phyloP scores from a whole-genome alignment of 2,888 invertebrate species.

The Apocheima hispidaria region DNA sequence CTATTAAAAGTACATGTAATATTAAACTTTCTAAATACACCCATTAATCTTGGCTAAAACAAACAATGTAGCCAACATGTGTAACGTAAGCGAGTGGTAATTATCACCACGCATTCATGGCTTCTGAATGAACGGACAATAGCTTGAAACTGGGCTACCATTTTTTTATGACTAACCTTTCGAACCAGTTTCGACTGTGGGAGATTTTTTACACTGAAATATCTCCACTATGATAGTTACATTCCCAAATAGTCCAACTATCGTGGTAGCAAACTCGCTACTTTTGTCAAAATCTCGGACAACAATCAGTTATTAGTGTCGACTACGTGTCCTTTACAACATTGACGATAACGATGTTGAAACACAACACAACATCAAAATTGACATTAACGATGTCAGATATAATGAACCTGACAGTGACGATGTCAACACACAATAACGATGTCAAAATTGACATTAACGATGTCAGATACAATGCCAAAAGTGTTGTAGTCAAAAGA shows the following conservation, averaged over 20 bases:
- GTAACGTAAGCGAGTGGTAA: slow-evolving; percentile 37
- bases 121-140: slow-evolving; percentile 52
- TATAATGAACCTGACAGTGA: neutral
- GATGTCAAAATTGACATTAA: neutral
- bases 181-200: slow-evolving; percentile 13
- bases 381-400: neutral
- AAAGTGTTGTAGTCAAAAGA: neutral
- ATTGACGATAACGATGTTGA: neutral
- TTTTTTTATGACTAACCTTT: slow-evolving; percentile 8
- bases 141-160: slow-evolving; percentile 30
- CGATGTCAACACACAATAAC: neutral
- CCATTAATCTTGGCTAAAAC: slow-evolving; percentile 42
- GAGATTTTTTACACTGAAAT: slow-evolving; percentile 19
- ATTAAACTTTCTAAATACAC: slow-evolving; percentile 39
- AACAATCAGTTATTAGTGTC: neutral
- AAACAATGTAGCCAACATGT: slow-evolving; percentile 38
- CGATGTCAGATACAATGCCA: neutral
- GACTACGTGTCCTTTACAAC: neutral
- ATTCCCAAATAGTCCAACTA: neutral
- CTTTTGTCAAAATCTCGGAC: neutral
- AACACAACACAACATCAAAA: neutral
- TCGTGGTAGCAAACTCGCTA: neutral
- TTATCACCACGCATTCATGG: slow-evolving; percentile 37
- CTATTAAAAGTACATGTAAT: slow-evolving; percentile 18
- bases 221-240: neutral